Evolutionary conservation across 2,888 invertebrate genomes (phyloP).

Genomic region (Heliconius ethilla): DNA sequence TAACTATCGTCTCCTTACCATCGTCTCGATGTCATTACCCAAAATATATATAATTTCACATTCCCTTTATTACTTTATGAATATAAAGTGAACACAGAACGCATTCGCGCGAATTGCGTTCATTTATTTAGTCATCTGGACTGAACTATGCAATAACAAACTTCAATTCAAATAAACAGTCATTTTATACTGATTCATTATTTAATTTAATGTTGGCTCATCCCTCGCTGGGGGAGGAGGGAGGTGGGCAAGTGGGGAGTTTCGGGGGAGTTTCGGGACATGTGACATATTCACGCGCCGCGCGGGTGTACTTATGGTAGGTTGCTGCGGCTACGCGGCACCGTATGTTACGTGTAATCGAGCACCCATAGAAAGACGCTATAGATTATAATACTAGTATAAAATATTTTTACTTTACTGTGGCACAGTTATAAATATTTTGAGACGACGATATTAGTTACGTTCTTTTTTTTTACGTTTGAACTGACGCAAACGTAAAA

Average conservation of each 20-base stretch:
- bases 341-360: slow-evolving; percentile 68
- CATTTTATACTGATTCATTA: slow-evolving; percentile 37
- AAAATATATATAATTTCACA: background rate
- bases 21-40: too few relatives aligned
- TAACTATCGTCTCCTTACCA: too few relatives aligned
- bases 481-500: background rate
- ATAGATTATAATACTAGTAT: slow-evolving; percentile 32
- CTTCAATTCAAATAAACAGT: slow-evolving; percentile 23
- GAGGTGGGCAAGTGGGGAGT: slow-evolving; percentile 40
- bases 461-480: too few relatives aligned
- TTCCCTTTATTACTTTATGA: background rate
- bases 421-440: background rate
- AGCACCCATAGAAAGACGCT: slow-evolving; percentile 57
- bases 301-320: slow-evolving; percentile 66
- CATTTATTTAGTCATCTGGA: slow-evolving; percentile 27
- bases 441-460: background rate
- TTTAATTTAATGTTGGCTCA: slow-evolving; percentile 49
- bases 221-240: slow-evolving; percentile 50
- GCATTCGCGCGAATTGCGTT: background rate
- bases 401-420: slow-evolving; percentile 12
- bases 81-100: slow-evolving; percentile 16
- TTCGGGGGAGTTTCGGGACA: slow-evolving; percentile 56
- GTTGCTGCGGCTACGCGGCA: slow-evolving; percentile 60
- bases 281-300: slow-evolving; percentile 75
- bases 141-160: slow-evolving; percentile 25